Percentiles rank a stretch among this genome's conserved stretches.
Evolutionary conservation across 2,888 invertebrate species (phyloP).

Genomic region (Auanema freiburgensis): DNA sequence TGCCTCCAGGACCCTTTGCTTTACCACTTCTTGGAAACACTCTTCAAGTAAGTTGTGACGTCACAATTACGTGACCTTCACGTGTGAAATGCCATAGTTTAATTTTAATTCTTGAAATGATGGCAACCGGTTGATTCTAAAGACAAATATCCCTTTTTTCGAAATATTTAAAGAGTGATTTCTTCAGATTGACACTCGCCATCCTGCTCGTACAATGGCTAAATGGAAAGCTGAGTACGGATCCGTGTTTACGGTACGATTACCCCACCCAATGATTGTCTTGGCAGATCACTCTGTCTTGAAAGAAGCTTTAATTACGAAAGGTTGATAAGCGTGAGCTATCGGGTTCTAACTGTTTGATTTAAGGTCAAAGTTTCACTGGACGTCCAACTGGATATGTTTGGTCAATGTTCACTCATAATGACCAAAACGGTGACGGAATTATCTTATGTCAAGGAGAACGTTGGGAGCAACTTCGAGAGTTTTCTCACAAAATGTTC

Average conservation of each 20-base stretch:
- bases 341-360: neutral
- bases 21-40: slow-evolving; percentile 36
- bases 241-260: slow-evolving; percentile 52
- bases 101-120: too few species aligned
- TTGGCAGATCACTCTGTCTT: slow-evolving; percentile 31
- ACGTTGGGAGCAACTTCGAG: slow-evolving; percentile 41
- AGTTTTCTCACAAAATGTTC: slow-evolving; percentile 21
- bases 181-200: slow-evolving; percentile 15
- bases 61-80: neutral
- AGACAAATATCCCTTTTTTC: too few species aligned
- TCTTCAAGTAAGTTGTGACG: slow-evolving; percentile 22
- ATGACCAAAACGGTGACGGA: slow-evolving; percentile 52
- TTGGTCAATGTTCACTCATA: slow-evolving; percentile 46
- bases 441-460: slow-evolving; percentile 54
- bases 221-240: slow-evolving; percentile 37
- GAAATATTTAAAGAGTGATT: neutral
- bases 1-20: slow-evolving; percentile 39
- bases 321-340: slow-evolving; percentile 17
- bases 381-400: slow-evolving; percentile 16
- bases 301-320: slow-evolving; percentile 28
- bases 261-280: slow-evolving; percentile 46
- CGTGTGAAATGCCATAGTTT: too few species aligned
- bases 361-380: slow-evolving; percentile 9
- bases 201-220: slow-evolving; percentile 14
- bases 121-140: too few species aligned